phyloP scores from a whole-genome alignment of 2,888 invertebrate species.

The Saturnia japonica region DNA sequence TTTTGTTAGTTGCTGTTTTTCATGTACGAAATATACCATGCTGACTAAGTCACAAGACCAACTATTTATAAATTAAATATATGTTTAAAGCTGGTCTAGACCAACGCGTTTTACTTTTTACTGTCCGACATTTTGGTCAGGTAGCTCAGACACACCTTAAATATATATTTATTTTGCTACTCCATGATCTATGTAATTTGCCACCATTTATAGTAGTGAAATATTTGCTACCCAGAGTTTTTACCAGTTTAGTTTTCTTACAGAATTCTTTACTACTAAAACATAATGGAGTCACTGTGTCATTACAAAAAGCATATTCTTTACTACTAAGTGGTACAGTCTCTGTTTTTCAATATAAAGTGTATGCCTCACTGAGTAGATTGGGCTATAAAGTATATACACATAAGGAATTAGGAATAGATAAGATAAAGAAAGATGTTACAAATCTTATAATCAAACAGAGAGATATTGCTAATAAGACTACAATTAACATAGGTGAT shows the following conservation, averaged over 20 bases:
- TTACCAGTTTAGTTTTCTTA: conserved; percentile 36
- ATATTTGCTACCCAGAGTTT: background rate
- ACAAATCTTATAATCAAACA: background rate
- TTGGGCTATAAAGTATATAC: conserved; percentile 81
- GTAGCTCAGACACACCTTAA: too few relatives aligned
- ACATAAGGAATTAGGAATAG: conserved; percentile 43
- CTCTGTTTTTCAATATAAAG: conserved; percentile 78
- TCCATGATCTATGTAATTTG: too few relatives aligned
- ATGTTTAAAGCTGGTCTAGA: too few relatives aligned
- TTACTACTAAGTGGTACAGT: conserved; percentile 67
- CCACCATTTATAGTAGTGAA: background rate
- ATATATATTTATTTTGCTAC: too few relatives aligned
- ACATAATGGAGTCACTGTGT: conserved; percentile 81
- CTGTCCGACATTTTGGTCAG: too few relatives aligned
- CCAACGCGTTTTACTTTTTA: too few relatives aligned
- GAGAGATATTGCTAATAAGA: conserved; percentile 5
- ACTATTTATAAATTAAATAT: too few relatives aligned
- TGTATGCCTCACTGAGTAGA: conserved; percentile 81
- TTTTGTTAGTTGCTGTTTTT: too few relatives aligned
- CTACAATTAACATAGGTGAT: background rate
- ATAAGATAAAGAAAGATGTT: conserved; percentile 8
- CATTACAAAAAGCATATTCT: conserved; percentile 85
- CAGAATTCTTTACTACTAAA: conserved; percentile 84
- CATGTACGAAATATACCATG: too few relatives aligned
- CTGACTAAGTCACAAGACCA: too few relatives aligned